Percentiles rank a stretch among this genome's conserved stretches.
Conservation (phyloP, 2,888 invertebrate species). For the Thymelicus sylvestris region DNA sequence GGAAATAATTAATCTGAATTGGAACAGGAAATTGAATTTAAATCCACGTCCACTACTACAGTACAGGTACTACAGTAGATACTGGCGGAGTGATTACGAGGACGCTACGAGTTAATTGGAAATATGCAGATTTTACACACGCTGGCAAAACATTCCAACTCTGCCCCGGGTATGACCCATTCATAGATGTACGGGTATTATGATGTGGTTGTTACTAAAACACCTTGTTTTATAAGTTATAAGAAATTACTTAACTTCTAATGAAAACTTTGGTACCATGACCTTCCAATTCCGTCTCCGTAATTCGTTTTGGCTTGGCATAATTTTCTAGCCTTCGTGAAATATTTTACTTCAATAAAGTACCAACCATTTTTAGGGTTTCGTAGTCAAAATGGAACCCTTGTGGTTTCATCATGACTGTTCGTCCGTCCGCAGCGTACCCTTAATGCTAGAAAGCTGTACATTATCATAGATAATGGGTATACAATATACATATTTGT, state of each 20-base stretch:
- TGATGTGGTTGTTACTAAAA: too few relatives aligned
- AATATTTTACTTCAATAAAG: neutral
- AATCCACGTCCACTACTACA: neutral
- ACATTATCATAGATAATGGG: too few relatives aligned
- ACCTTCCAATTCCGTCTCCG: neutral
- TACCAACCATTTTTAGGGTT: neutral
- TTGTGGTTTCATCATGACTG: too few relatives aligned
- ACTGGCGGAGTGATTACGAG: neutral
- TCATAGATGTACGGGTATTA: neutral
- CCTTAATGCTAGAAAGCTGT: too few relatives aligned
- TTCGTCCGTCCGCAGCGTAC: too few relatives aligned
- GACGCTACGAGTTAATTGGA: slow-evolving; percentile 2
- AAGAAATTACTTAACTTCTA: neutral
- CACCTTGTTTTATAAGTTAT: too few relatives aligned
- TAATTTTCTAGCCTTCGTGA: neutral
- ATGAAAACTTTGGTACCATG: neutral
- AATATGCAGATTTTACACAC: slow-evolving; percentile 6
- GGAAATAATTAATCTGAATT: slow-evolving; percentile 12
- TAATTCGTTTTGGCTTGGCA: slow-evolving; percentile 16
- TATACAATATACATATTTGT: too few relatives aligned
- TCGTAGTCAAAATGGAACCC: too few relatives aligned
- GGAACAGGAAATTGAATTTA: slow-evolving; percentile 7
- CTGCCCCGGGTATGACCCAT: neutral
- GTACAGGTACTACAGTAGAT: neutral
- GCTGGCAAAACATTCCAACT: neutral